Evolutionary conservation across 1,140 invertebrate species (phyloP).

Genomic region (Phocides pigmalion): DNA sequence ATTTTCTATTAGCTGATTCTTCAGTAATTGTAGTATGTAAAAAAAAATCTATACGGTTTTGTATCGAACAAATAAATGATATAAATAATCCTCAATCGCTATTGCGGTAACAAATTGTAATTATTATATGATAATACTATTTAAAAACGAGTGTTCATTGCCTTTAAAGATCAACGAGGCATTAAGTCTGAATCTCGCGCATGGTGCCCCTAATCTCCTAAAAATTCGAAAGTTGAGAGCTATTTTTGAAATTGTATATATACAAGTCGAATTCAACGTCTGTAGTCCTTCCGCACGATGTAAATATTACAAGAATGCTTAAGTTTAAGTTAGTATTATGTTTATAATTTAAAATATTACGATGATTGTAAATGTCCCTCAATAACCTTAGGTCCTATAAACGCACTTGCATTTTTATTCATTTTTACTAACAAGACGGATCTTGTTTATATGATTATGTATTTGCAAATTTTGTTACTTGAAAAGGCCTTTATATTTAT

Average conservation of each 20-base stretch:
- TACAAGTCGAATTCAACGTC: neutral
- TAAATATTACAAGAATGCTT: slow-evolving; percentile 14
- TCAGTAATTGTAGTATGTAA: no score
- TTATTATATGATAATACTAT: no score
- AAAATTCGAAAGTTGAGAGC: no score
- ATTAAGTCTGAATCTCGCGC: no score
- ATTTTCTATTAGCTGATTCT: no score
- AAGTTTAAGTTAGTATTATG: neutral
- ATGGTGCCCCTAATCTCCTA: neutral
- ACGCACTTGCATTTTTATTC: slow-evolving; percentile 24
- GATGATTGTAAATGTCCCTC: neutral
- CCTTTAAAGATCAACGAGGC: no score
- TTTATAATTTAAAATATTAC: neutral
- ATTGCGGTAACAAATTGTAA: no score
- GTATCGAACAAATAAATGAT: no score
- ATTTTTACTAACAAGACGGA: slow-evolving; percentile 15
- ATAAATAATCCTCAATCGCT: no score
- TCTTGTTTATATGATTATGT: slow-evolving; percentile 4
- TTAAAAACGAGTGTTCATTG: no score
- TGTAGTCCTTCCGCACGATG: slow-evolving; percentile 12
- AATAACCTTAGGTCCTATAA: slow-evolving; percentile 1
- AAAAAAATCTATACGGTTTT: no score
- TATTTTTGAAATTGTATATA: no score
- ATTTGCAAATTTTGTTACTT: slow-evolving; percentile 24
- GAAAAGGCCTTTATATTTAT: slow-evolving; percentile 36